Percentiles rank a stretch among this genome's conserved stretches.
phyloP scores from a whole-genome alignment of 2,113 vertebrate genomes.

The Thermophis baileyi region DNA sequence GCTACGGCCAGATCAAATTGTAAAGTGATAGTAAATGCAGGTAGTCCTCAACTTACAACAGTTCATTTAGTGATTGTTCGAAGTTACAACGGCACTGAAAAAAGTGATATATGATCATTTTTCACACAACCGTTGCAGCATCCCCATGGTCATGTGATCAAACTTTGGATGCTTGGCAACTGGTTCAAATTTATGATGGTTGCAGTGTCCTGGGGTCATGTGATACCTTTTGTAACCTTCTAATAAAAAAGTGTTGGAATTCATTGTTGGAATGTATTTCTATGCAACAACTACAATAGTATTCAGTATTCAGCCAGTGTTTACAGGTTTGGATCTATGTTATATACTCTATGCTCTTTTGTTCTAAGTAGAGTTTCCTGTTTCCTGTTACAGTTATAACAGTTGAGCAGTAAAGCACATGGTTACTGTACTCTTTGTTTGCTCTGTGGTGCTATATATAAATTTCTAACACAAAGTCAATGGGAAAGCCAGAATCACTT shows the following conservation, averaged over 20 bases:
- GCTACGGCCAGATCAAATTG: neutral
- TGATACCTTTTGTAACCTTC: neutral
- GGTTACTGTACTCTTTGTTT: too few relatives aligned
- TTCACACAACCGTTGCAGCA: neutral
- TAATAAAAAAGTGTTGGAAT: neutral
- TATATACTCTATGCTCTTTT: too few relatives aligned
- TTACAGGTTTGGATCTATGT: too few relatives aligned
- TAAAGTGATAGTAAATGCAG: neutral
- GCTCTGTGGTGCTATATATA: too few relatives aligned
- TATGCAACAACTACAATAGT: too few relatives aligned
- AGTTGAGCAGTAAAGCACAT: too few relatives aligned
- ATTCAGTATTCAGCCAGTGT: too few relatives aligned
- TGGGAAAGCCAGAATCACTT: neutral
- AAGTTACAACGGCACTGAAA: neutral
- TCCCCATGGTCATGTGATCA: neutral
- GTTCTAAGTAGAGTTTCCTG: too few relatives aligned
- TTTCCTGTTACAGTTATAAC: too few relatives aligned
- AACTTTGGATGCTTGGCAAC: neutral
- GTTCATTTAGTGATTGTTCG: neutral
- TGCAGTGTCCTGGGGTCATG: neutral
- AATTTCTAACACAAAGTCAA: neutral
- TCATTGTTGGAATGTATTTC: too few relatives aligned
- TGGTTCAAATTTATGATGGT: neutral
- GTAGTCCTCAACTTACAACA: neutral
- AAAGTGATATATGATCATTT: neutral